phyloP scores from a whole-genome alignment of 2,888 invertebrate genomes.

The Camptogramma bilineatum region DNA sequence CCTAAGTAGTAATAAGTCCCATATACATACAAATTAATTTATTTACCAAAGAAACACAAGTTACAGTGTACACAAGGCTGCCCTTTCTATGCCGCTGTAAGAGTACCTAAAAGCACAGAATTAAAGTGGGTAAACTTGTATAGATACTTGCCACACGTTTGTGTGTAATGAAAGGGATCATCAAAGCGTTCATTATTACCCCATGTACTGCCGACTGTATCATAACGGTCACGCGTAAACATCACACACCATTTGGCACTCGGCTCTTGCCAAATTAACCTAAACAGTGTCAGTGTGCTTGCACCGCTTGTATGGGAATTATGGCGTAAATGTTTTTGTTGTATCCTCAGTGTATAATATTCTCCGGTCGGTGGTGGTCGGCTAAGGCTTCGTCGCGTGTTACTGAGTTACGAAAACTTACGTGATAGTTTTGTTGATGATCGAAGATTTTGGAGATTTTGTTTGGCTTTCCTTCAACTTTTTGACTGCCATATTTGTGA shows the following conservation, averaged over 20 bases:
- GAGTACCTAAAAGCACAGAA: neutral
- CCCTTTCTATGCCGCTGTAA: neutral
- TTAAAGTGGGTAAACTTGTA: neutral
- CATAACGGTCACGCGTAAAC: slow-evolving; percentile 25
- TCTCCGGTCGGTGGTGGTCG: slow-evolving; percentile 51
- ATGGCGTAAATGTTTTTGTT: slow-evolving; percentile 70
- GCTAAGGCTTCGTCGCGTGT: slow-evolving; percentile 9
- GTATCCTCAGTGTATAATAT: slow-evolving; percentile 61
- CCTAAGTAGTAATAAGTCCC: no score
- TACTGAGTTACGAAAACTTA: neutral
- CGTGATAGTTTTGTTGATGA: neutral
- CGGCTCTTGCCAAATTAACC: slow-evolving; percentile 67
- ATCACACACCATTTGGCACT: slow-evolving; percentile 58
- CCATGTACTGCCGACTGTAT: slow-evolving; percentile 12
- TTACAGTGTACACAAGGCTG: no score
- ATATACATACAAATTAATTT: no score
- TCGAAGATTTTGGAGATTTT: neutral
- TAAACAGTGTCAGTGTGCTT: slow-evolving; percentile 61
- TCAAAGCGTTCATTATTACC: slow-evolving; percentile 19
- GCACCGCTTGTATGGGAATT: slow-evolving; percentile 57
- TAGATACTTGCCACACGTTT: neutral
- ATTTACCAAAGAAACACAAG: no score
- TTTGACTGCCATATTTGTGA: slow-evolving; percentile 6
- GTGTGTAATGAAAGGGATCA: slow-evolving; percentile 14
- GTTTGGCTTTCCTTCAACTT: no score